These are phyloP conservation scores for Archegozetes longisetosus DNA, from an alignment of 1,140 invertebrate genomes.

Conservation along the genomic window DNA sequence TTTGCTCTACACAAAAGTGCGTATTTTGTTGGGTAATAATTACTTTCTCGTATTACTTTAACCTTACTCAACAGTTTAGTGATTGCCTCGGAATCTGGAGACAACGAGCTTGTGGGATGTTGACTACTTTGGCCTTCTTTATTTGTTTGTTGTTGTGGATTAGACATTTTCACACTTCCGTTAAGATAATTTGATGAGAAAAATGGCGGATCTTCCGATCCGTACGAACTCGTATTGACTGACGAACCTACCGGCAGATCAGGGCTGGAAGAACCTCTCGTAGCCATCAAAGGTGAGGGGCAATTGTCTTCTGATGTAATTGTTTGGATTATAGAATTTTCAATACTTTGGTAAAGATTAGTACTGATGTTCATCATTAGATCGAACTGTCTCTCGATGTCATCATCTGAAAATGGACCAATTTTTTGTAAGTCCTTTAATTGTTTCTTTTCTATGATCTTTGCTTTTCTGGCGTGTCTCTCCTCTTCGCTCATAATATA, in stretches of 20 bases:
- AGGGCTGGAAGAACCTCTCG: background rate
- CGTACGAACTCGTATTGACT: background rate
- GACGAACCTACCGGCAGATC: background rate
- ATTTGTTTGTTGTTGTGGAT: background rate
- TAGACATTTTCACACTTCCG: constrained; percentile 25
- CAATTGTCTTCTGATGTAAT: background rate
- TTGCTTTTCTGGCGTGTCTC: constrained; percentile 69
- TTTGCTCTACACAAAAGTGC: background rate
- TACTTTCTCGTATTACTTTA: constrained; percentile 5
- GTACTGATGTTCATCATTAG: background rate
- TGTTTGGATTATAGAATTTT: background rate
- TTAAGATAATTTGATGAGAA: background rate
- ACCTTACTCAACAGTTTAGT: constrained; percentile 5
- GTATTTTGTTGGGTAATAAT: constrained; percentile 7
- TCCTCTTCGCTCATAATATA: constrained; percentile 95
- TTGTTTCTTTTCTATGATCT: constrained; percentile 72
- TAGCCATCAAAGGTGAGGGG: background rate
- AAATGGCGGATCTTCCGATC: background rate
- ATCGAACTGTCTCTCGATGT: constrained; percentile 33
- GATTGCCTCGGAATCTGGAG: background rate
- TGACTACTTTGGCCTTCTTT: background rate
- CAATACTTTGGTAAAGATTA: background rate
- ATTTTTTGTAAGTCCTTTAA: too few relatives aligned
- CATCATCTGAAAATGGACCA: too few relatives aligned
- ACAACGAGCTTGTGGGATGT: background rate